Base-by-base conservation (phyloP, 2,888 invertebrate genomes). In the Steinernema hermaphroditum region DNA sequence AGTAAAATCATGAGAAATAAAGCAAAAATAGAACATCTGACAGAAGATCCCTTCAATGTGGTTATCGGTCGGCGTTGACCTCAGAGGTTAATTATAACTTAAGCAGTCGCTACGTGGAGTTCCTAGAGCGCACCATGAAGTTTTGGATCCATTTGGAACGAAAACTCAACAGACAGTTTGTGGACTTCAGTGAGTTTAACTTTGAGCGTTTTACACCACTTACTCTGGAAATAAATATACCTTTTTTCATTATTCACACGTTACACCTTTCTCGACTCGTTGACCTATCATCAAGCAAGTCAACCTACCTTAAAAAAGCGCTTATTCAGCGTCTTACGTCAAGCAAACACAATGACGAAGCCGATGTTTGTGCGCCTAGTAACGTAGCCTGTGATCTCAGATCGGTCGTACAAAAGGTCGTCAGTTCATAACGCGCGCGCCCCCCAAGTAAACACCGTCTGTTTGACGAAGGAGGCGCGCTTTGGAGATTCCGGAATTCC, bases 401-500 rank as follows among this genome's bases (percentile, higher is more conserved):
- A 16, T 24, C 24, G 24, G 16, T 8, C 54, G 27, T 27, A 54
- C 6, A 22, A 54, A 54, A 24, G 46, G 46, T 46, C 54, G 54
- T 4, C 54, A 27, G 54, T 54, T 54, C 27, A 54, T 54, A 19
- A 4, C 54, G 27, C 27, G 54, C 54, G 54, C 24, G 2, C 54
- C 9, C 43, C 9, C 43, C 27, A 16, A 24, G 54, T 27, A 54
- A 54, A 54, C 54, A 54, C 16, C 27, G 4, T 54, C 12, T 54
- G 54, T 54, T 22, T 54, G 27, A 12, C 22, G 6, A 54, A 27
- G 54, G 54, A 27, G 54, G 24, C 2, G 24, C 16, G 22, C 54
- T 1, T 6, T 2, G 4, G 54, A 19, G 46, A 46, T 46, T 54
- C 54, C 54, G 54, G 54, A 54, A 54, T 54, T 54, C 46, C 54